phyloP scores from a whole-genome alignment of 30 jellyfish, hydroid and myxozoan genomes.

The Pseudorhiza aurosa region DNA sequence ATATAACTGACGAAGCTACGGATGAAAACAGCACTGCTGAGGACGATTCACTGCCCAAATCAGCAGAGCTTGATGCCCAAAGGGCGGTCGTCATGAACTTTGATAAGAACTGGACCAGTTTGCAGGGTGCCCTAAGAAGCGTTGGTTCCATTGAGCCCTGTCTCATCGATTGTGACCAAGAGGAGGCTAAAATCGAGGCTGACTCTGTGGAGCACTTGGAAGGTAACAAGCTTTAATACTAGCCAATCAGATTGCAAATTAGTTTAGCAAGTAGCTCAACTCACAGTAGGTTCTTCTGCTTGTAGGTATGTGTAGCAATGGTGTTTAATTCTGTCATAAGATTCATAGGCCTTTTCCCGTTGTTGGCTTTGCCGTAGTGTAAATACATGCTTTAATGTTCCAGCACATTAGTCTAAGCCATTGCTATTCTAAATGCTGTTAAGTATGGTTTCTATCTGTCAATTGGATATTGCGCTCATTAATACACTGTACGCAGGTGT shows the following conservation, averaged over 20 bases:
- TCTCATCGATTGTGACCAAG: constrained; percentile 57
- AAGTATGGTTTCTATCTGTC: no score
- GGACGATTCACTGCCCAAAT: constrained; percentile 47
- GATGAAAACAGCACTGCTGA: constrained; percentile 1
- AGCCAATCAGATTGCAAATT: neutral
- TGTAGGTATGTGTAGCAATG: no score
- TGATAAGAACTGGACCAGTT: constrained; percentile 77
- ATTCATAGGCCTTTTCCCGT: no score
- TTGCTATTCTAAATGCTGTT: no score
- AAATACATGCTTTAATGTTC: no score
- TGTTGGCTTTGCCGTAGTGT: no score
- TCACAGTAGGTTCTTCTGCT: no score
- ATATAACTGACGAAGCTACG: neutral
- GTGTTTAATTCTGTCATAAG: no score
- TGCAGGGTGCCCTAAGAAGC: constrained; percentile 74
- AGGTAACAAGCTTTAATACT: constrained; percentile 33
- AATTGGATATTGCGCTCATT: no score
- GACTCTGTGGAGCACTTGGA: constrained; percentile 54
- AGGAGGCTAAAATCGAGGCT: constrained; percentile 34
- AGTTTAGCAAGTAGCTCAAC: no score
- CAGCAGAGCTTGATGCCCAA: constrained; percentile 50
- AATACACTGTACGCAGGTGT: no score
- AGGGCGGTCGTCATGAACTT: constrained; percentile 48
- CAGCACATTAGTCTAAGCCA: no score
- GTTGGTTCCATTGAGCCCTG: constrained; percentile 59